phyloP scores from a whole-genome alignment of 2,113 vertebrate species.

The Butorides virescens region DNA sequence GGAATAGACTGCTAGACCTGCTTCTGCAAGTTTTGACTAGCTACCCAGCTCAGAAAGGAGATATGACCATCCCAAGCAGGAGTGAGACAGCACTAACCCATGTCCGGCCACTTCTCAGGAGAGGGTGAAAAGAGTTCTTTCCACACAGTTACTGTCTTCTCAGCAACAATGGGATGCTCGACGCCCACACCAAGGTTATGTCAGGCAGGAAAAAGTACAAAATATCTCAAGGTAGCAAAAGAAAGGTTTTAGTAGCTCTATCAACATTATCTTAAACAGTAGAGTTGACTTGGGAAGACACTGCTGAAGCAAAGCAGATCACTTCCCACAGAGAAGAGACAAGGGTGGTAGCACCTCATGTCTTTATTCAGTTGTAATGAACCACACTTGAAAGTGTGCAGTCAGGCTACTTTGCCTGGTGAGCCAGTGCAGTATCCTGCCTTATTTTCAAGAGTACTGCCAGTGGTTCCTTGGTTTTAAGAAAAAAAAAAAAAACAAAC shows the following conservation, averaged over 20 bases:
- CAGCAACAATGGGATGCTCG: accelerated
- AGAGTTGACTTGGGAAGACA: neutral
- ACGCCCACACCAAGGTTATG: neutral
- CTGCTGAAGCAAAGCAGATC: neutral
- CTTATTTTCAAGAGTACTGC: neutral
- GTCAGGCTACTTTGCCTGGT: accelerated
- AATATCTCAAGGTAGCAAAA: neutral
- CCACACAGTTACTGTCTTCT: neutral
- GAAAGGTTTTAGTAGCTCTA: neutral
- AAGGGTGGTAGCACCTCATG: neutral
- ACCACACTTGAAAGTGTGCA: neutral
- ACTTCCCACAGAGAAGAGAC: neutral
- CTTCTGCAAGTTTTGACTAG: neutral
- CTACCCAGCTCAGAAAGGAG: neutral
- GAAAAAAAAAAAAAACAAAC: too few relatives aligned
- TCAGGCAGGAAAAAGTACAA: neutral
- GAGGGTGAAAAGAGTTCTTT: neutral
- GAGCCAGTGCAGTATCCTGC: neutral
- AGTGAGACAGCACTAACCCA: neutral
- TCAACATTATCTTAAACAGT: neutral
- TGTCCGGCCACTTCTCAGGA: neutral
- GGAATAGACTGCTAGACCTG: neutral
- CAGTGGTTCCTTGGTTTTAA: neutral
- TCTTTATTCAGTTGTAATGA: neutral
- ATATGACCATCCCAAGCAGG: neutral